Conservation (phyloP, 1,140 invertebrate species). For the Ips typographus region DNA sequence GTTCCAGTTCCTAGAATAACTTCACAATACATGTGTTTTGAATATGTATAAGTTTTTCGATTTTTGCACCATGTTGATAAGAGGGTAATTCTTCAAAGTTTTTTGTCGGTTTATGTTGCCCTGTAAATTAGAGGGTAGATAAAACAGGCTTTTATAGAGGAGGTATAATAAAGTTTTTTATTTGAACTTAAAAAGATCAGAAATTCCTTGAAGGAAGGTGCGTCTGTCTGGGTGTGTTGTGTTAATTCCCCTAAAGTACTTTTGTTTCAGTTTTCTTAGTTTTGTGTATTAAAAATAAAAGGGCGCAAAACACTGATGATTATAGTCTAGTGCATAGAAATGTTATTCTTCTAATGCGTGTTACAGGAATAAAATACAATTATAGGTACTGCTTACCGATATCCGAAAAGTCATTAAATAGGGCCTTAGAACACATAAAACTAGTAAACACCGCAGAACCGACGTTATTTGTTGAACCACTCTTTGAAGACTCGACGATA, state of each 20-base stretch:
- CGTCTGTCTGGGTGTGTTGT: too few species aligned
- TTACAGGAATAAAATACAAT: too few species aligned
- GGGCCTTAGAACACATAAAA: conserved; percentile 47
- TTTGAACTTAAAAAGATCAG: neutral
- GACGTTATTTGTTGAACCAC: conserved; percentile 45
- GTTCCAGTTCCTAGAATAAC: neutral
- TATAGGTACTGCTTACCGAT: conserved; percentile 41
- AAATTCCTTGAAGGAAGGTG: neutral
- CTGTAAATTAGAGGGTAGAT: neutral
- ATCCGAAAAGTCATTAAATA: conserved; percentile 47
- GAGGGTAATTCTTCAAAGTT: too few species aligned
- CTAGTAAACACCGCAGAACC: conserved; percentile 37
- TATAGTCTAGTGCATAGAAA: too few species aligned
- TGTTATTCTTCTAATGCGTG: too few species aligned
- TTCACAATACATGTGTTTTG: neutral
- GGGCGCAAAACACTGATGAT: too few species aligned
- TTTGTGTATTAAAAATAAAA: too few species aligned
- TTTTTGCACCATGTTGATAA: neutral
- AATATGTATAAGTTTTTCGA: neutral
- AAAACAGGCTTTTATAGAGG: neutral
- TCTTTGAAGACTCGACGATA: conserved; percentile 47
- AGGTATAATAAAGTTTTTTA: neutral
- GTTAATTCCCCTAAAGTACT: too few species aligned
- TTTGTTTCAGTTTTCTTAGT: too few species aligned
- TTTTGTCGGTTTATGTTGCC: too few species aligned